Conservation (phyloP, 1,140 invertebrate species). For the Polypedilum pembai region DNA sequence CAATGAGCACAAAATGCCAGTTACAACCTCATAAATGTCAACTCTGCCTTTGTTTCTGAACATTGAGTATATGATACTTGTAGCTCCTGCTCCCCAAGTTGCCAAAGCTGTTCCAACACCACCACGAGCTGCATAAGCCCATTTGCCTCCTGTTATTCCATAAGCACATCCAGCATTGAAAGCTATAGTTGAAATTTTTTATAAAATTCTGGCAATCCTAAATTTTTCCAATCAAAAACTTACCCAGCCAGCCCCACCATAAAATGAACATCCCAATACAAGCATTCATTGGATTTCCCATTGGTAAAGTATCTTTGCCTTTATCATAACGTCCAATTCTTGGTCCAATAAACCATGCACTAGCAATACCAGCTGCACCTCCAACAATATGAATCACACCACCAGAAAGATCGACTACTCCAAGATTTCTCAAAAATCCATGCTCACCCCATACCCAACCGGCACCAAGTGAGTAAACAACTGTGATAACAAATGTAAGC, state of each 20-base stretch:
- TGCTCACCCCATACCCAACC: constrained; percentile 8
- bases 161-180: background rate
- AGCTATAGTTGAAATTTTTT: background rate
- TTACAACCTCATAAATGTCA: background rate
- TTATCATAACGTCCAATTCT: background rate
- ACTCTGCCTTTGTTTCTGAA: background rate
- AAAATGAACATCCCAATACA: background rate
- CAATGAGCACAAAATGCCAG: background rate
- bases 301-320: background rate
- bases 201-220: too few species aligned
- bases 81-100: background rate
- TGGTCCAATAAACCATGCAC: constrained; percentile 5
- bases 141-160: background rate
- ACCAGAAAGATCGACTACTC: background rate
- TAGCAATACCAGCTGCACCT: background rate
- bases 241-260: background rate
- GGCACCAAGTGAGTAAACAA: background rate
- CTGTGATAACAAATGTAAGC: background rate
- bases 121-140: background rate
- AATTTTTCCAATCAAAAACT: too few species aligned
- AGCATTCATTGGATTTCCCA: background rate
- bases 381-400: background rate
- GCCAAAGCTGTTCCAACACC: background rate
- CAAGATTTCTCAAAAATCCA: constrained; percentile 21
- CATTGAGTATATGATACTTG: background rate